Base-by-base conservation (phyloP, 2,113 vertebrate genomes). In the Antigone vipio region DNA sequence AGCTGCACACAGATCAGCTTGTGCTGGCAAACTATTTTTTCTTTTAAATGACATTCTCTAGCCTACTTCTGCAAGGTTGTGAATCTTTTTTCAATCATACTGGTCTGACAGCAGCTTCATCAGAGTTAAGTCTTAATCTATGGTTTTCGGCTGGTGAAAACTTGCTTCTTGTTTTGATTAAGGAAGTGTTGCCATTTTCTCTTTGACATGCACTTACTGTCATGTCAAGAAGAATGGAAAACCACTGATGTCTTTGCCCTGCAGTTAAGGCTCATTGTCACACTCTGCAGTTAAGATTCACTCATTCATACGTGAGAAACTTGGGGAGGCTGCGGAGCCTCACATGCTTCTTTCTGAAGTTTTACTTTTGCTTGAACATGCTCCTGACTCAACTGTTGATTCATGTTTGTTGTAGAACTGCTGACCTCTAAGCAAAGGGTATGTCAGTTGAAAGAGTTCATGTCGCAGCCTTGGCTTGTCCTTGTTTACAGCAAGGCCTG, bases 11-110 rank as follows among this genome's bases (percentile, higher is more conserved):
- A 84, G 80, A 92, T 92, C 91, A 55, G 42, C 73, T 86, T 74
- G 44, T 77, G 72, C 83, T 74, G 76, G 94, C 76, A 95, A 95
- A 89, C 76, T 71, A 9, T 85, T 96, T 95, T 95, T 90, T 74
- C 79, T 92, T 62, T 80, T 75, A 86, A 93, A 87, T 94, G n/a
- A 60, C 76, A 68, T 97, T 94, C 83, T 95, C 58, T 67, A 85
- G 73, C 63, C 62, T 95, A 10, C 44, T 89, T 91, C 77, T 94
- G 80, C 87, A 85, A 72, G 84, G 84, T 59, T 92, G 94, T 94
- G 93, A 94, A 78, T 94, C 86, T 95, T 93, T 94, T 93, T 95
- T 95, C 91, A 96, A 83, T 89, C 91, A 56, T 78, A 45, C 40
- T 38, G 23, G 21, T 74, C 47, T 95, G 95, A 95, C 95, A 94